These are phyloP conservation scores for Sebastes itinus DNA, from an alignment of 2,797 vertebrate genomes.

Conservation along the genomic window DNA sequence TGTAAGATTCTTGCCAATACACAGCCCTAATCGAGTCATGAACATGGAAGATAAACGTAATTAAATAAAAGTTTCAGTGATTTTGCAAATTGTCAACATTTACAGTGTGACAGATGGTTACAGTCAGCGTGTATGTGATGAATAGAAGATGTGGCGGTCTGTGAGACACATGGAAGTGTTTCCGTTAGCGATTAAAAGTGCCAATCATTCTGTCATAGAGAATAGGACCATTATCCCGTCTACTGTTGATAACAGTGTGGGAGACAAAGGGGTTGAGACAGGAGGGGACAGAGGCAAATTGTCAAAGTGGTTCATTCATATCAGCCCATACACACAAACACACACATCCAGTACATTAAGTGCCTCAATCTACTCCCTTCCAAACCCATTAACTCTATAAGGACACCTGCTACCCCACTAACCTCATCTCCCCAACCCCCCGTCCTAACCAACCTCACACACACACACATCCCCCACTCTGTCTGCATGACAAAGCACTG, in stretches of 20 bases:
- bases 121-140: conserved; percentile 2
- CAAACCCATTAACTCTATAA: conserved; percentile 71
- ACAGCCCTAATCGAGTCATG: too few species aligned
- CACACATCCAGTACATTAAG: conserved; percentile 32
- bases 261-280: conserved; percentile 4
- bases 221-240: not conserved
- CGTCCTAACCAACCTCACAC: not conserved
- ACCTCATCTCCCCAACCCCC: conserved; percentile 48
- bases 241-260: not conserved
- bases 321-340: not conserved
- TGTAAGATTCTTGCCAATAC: too few species aligned
- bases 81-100: not conserved
- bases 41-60: not conserved
- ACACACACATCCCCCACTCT: conserved; percentile 29
- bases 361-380: conserved; percentile 40
- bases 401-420: conserved; percentile 77
- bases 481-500: conserved; percentile 47
- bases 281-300: not conserved
- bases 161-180: not conserved
- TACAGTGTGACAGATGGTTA: conserved; percentile 33
- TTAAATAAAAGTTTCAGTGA: not conserved
- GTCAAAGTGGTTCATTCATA: conserved; percentile 17
- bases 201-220: not conserved
- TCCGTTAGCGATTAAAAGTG: conserved; percentile 1
- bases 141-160: not conserved